Conservation (phyloP, 2,797 vertebrate species). For the Xerus rutilus region DNA sequence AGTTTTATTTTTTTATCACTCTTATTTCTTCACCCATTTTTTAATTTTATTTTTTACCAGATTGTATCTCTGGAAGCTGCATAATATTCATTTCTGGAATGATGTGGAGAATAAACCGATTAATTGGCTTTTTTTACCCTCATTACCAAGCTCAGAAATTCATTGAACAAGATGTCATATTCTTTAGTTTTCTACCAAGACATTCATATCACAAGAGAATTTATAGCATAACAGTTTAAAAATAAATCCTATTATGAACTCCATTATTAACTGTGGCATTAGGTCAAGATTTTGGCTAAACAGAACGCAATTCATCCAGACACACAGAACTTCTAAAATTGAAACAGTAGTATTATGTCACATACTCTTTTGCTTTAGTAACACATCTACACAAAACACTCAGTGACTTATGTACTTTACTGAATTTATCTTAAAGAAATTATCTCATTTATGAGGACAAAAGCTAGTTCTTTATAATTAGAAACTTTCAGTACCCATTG, state of each 20-base stretch:
- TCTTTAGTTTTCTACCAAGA: background rate
- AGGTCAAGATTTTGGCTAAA: background rate
- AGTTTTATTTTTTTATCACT: background rate
- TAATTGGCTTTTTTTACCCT: background rate
- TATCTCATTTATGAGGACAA: background rate
- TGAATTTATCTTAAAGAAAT: background rate
- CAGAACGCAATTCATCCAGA: background rate
- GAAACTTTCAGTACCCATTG: background rate
- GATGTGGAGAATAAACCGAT: background rate
- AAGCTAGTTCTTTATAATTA: background rate
- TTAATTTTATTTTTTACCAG: background rate
- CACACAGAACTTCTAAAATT: background rate
- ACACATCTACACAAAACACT: background rate
- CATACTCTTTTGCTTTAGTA: background rate
- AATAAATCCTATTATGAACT: background rate
- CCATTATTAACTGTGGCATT: background rate
- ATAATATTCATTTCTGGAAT: background rate
- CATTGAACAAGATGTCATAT: background rate
- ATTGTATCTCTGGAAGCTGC: background rate
- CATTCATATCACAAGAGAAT: background rate
- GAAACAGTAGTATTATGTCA: background rate
- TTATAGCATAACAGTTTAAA: background rate
- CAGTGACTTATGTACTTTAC: background rate
- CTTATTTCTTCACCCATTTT: background rate
- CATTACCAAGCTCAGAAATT: background rate